These are phyloP conservation scores for Falco cherrug DNA, from an alignment of 2,797 vertebrate genomes.

Conservation along the genomic window DNA sequence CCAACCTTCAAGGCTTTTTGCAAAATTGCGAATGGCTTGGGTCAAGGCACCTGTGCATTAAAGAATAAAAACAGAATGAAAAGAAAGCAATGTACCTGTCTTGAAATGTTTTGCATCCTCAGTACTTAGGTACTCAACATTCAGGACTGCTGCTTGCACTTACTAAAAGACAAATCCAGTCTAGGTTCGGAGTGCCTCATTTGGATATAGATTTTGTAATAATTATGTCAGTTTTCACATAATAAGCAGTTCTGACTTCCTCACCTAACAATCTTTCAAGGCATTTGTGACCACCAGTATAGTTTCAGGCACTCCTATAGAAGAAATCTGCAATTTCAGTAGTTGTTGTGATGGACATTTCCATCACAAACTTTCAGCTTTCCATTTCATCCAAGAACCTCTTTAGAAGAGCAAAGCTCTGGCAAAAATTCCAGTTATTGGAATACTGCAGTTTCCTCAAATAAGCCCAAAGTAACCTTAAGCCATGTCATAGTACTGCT, in stretches of 20 bases:
- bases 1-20: slow-evolving; percentile 89
- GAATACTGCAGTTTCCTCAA: neutral
- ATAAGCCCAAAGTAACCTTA: neutral
- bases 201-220: neutral
- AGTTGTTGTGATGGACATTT: neutral
- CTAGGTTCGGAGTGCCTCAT: neutral
- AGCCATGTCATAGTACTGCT: neutral
- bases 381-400: neutral
- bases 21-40: slow-evolving; percentile 89
- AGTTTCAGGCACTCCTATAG: neutral
- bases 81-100: slow-evolving; percentile 17
- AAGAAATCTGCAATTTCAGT: neutral
- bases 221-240: neutral
- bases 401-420: neutral
- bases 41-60: slow-evolving; percentile 84
- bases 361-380: neutral
- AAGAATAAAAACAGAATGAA: slow-evolving; percentile 69
- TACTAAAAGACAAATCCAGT: neutral
- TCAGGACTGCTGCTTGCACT: neutral
- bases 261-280: neutral
- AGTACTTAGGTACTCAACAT: neutral
- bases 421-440: neutral
- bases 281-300: slow-evolving; percentile 21
- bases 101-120: neutral
- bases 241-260: neutral